phyloP scores from a whole-genome alignment of 2,797 vertebrate species.

The Myotis findleyi region DNA sequence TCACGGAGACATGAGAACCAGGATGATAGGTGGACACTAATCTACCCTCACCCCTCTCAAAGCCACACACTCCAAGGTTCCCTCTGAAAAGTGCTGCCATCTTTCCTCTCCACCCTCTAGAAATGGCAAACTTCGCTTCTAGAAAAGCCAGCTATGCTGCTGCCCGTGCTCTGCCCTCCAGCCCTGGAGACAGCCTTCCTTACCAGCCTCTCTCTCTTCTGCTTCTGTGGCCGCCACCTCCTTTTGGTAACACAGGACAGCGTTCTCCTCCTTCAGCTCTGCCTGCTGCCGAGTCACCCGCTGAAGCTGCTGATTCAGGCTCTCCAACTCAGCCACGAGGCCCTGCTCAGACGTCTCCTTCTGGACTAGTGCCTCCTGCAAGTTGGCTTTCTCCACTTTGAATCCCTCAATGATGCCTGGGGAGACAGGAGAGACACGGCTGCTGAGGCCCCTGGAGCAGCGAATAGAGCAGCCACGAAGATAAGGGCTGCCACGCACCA shows the following conservation, averaged over 20 bases:
- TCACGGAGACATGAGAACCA: background rate
- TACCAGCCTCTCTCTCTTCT: constrained; percentile 91
- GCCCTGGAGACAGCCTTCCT: constrained; percentile 43
- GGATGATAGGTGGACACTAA: background rate
- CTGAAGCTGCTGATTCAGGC: constrained; percentile 88
- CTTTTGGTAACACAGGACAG: constrained; percentile 85
- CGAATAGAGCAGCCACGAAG: rapidly evolving
- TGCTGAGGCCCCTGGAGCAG: background rate
- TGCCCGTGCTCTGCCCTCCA: rapidly evolving
- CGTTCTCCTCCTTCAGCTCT: constrained; percentile 75
- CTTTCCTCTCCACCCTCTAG: background rate
- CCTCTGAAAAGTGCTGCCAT: background rate
- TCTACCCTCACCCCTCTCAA: background rate
- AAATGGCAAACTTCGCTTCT: background rate
- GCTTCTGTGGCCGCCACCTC: constrained; percentile 87
- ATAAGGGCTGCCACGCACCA: background rate
- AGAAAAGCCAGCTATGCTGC: background rate
- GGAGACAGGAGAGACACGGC: too few species aligned
- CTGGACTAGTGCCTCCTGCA: constrained; percentile 92
- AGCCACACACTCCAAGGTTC: background rate
- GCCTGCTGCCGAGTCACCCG: constrained; percentile 90
- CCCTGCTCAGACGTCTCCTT: constrained; percentile 92
- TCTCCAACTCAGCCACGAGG: constrained; percentile 93
- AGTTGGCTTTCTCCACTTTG: constrained; percentile 90
- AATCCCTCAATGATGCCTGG: constrained; percentile 95